Percentiles rank a stretch among this genome's conserved stretches.
These are phyloP conservation scores for Lithobates pipiens DNA, from an alignment of 2,797 vertebrate species.

Conservation along the genomic window DNA sequence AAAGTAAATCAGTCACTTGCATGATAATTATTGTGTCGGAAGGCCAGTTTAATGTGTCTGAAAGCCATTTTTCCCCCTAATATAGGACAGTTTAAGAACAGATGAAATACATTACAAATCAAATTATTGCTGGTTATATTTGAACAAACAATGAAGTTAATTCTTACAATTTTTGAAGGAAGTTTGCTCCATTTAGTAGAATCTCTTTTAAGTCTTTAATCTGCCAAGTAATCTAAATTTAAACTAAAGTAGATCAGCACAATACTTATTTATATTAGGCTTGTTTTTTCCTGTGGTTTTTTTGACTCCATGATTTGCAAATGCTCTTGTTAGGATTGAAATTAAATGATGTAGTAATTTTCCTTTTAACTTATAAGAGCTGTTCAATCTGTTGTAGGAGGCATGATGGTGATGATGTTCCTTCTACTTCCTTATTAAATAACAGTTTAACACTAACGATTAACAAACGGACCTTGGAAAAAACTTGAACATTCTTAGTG, in stretches of 20 bases:
- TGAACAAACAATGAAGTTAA: slow-evolving; percentile 59
- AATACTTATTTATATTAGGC: slow-evolving; percentile 67
- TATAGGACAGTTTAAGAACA: slow-evolving; percentile 75
- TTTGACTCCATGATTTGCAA: slow-evolving; percentile 38
- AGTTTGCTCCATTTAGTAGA: slow-evolving; percentile 32
- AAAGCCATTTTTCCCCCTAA: slow-evolving; percentile 60
- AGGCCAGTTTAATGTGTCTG: slow-evolving; percentile 68
- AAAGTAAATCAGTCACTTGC: slow-evolving; percentile 77
- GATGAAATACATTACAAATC: slow-evolving; percentile 64
- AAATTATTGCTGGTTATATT: slow-evolving; percentile 67
- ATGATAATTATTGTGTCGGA: slow-evolving; percentile 78
- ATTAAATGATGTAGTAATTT: slow-evolving; percentile 50
- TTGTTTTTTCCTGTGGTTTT: slow-evolving; percentile 51
- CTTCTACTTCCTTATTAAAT: neutral
- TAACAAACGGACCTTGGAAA: neutral
- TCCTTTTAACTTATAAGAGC: slow-evolving; percentile 25
- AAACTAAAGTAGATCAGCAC: slow-evolving; percentile 62
- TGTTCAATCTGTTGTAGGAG: slow-evolving; percentile 24
- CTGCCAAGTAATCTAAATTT: slow-evolving; percentile 55
- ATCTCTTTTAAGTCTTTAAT: slow-evolving; percentile 45
- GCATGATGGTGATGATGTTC: neutral
- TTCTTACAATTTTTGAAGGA: slow-evolving; percentile 57
- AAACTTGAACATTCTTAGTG: neutral
- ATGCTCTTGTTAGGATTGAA: slow-evolving; percentile 51
- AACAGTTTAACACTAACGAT: neutral